A percentile compares a stretch with the other conserved stretches of the same genome.
Conservation (phyloP, 2,888 invertebrate species). For the Meteorus colon region DNA sequence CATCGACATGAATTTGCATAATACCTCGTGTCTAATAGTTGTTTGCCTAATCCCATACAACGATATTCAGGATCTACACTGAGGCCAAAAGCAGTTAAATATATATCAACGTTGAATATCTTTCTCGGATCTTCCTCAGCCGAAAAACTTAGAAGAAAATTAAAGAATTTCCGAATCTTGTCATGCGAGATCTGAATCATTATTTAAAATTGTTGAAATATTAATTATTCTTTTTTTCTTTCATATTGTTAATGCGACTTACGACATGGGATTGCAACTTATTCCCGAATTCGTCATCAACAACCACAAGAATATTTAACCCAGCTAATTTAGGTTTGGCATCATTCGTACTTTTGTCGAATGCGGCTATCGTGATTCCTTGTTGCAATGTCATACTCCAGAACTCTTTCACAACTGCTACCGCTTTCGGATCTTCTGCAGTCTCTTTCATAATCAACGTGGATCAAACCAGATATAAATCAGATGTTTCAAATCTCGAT, state of each 20-base stretch:
- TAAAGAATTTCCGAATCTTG: slow-evolving; percentile 43
- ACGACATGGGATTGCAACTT: slow-evolving; percentile 47
- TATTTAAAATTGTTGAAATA: neutral
- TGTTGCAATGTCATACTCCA: slow-evolving; percentile 63
- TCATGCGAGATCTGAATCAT: neutral
- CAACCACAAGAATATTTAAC: slow-evolving; percentile 57
- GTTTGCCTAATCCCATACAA: slow-evolving; percentile 65
- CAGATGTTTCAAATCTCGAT: too few species aligned
- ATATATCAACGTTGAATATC: slow-evolving; percentile 60
- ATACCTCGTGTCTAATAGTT: slow-evolving; percentile 62
- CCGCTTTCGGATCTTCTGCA: slow-evolving; percentile 4
- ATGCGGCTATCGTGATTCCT: slow-evolving; percentile 67
- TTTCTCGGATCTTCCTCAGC: slow-evolving; percentile 44
- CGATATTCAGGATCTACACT: slow-evolving; percentile 65
- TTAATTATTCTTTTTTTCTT: neutral
- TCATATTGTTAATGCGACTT: neutral
- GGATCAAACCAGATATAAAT: neutral
- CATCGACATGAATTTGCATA: neutral
- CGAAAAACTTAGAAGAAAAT: slow-evolving; percentile 41
- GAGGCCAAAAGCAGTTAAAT: slow-evolving; percentile 67
- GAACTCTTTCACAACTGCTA: slow-evolving; percentile 39
- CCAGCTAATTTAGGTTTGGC: slow-evolving; percentile 68
- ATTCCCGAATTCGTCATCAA: slow-evolving; percentile 27
- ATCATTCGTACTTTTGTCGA: slow-evolving; percentile 62
- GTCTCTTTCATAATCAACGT: slow-evolving; percentile 32